These are phyloP conservation scores for Dipodomys spectabilis DNA, from an alignment of 2,113 vertebrate species.

Conservation along the genomic window DNA sequence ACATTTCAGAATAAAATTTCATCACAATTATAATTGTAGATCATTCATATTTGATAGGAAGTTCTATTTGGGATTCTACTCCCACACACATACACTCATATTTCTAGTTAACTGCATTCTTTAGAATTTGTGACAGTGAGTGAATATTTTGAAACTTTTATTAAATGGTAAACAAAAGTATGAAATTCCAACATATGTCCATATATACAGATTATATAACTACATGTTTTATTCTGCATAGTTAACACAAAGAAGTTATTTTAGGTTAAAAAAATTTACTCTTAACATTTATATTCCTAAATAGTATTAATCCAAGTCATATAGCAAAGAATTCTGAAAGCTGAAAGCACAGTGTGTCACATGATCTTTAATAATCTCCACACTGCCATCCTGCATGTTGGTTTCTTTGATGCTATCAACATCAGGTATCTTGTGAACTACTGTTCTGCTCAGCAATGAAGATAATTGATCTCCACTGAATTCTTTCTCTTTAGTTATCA, in stretches of 20 bases:
- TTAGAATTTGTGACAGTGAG: slow-evolving; percentile 46
- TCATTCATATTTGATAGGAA: not conserved
- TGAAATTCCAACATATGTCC: slow-evolving; percentile 2
- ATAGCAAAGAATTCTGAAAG: slow-evolving; percentile 92
- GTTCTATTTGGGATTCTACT: slow-evolving; percentile 16
- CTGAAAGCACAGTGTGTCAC: slow-evolving; percentile 87
- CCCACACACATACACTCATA: not conserved
- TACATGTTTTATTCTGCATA: too few species aligned
- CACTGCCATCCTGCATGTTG: slow-evolving; percentile 84
- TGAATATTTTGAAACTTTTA: slow-evolving; percentile 61
- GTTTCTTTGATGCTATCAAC: slow-evolving; percentile 85
- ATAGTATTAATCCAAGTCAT: slow-evolving; percentile 90
- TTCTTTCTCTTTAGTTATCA: not conserved
- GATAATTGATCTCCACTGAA: slow-evolving; percentile 68
- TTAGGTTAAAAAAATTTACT: slow-evolving; percentile 18
- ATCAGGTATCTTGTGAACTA: not conserved
- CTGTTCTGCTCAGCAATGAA: not conserved
- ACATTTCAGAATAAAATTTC: too few species aligned
- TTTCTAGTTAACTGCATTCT: slow-evolving; percentile 45
- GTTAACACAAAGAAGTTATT: slow-evolving; percentile 26
- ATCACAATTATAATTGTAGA: too few species aligned
- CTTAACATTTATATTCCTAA: slow-evolving; percentile 12
- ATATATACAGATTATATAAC: not conserved
- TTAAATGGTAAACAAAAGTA: slow-evolving; percentile 40
- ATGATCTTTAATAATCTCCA: slow-evolving; percentile 87